A percentile compares a stretch with the other conserved stretches of the same genome.
phyloP scores from a whole-genome alignment of 2,113 vertebrate species.

The Rhinogobius similis region DNA sequence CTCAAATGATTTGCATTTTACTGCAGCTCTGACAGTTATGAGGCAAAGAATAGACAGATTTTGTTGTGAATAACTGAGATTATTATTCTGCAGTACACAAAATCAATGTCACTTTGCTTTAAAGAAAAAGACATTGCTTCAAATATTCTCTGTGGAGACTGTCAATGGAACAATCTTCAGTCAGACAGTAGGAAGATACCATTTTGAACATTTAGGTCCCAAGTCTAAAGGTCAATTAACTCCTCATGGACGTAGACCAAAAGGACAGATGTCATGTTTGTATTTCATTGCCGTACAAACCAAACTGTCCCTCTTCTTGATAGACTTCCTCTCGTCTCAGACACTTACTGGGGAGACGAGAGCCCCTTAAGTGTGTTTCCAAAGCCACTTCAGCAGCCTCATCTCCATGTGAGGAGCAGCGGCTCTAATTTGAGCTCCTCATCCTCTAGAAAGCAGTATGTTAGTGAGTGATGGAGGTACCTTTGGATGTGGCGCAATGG shows the following conservation, averaged over 20 bases:
- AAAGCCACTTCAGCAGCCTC: too few species aligned
- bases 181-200: not conserved
- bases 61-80: slow-evolving; percentile 20
- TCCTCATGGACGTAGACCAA: not conserved
- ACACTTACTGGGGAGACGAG: too few species aligned
- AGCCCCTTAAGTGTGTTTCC: too few species aligned
- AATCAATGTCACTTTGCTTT: slow-evolving; percentile 17
- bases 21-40: slow-evolving; percentile 32
- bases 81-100: slow-evolving; percentile 34
- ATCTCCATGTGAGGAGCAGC: too few species aligned
- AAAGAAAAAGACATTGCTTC: not conserved
- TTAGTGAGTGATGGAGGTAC: too few species aligned
- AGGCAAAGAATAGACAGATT: slow-evolving; percentile 20
- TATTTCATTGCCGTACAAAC: too few species aligned
- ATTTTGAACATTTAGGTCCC: not conserved
- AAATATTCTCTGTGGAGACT: not conserved
- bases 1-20: slow-evolving; percentile 28
- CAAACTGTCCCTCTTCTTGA: not conserved
- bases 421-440: slow-evolving; percentile 2
- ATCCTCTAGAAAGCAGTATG: too few species aligned
- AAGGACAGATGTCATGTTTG: too few species aligned
- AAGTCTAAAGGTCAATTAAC: not conserved
- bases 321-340: not conserved
- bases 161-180: not conserved
- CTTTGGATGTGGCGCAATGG: too few species aligned